These are phyloP conservation scores for Orthosia cruda DNA, from an alignment of 2,888 invertebrate species.

Conservation along the genomic window DNA sequence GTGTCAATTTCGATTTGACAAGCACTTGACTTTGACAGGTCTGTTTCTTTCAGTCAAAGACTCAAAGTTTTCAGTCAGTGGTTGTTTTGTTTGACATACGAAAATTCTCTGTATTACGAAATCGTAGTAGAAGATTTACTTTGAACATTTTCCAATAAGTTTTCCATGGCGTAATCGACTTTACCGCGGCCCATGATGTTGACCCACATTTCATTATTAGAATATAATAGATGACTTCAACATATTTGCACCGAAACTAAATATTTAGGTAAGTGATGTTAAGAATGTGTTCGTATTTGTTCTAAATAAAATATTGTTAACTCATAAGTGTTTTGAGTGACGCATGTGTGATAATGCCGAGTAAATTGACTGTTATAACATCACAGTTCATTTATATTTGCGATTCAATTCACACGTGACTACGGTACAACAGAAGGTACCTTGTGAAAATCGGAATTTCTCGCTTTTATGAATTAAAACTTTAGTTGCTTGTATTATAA, in stretches of 20 bases:
- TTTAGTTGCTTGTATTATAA: not conserved
- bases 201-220: conserved; percentile 61
- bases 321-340: conserved; percentile 25
- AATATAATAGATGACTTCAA: conserved; percentile 73
- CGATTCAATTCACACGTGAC: conserved; percentile 33
- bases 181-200: conserved; percentile 66
- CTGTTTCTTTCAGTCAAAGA: too few species aligned
- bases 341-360: conserved; percentile 45
- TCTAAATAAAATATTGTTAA: conserved; percentile 10
- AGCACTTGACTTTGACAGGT: conserved; percentile 16
- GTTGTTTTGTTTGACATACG: conserved; percentile 55
- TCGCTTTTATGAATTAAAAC: conserved; percentile 39
- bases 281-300: not conserved
- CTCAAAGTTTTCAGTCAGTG: not conserved
- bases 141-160: conserved; percentile 71
- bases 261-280: conserved; percentile 65
- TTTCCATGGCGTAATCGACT: conserved; percentile 71
- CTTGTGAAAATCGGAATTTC: not conserved
- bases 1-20: conserved; percentile 46
- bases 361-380: conserved; percentile 40
- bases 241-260: conserved; percentile 46
- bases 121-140: conserved; percentile 64
- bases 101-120: conserved; percentile 80
- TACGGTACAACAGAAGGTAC: not conserved
- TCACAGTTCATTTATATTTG: conserved; percentile 33